Base-by-base conservation (phyloP, 2,113 vertebrate genomes). In the Peromyscus leucopus region DNA sequence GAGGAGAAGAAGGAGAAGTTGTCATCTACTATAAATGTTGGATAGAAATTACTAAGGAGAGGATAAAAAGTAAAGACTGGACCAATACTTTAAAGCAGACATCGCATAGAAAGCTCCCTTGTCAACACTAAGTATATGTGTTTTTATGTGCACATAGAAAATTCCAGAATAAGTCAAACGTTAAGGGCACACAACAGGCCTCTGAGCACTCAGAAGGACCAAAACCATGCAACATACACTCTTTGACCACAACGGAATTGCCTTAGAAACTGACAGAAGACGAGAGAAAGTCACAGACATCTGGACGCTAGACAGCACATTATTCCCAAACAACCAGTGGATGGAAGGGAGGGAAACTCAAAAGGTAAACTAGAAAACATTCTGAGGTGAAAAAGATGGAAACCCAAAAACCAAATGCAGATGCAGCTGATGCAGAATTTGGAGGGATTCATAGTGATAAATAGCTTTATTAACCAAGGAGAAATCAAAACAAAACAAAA, bases 291-390 rank as follows among this genome's bases (percentile, higher is more conserved):
- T 74, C 19, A 24, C 19, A 28, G 65, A n/a, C 33, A 42, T 2
- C 31, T 84, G 17, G 36, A 84, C 57, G 57, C 75, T 86, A 69
- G 92, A 59, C 22, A 85, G 33, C 12, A 67, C 2, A 3, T 65
- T 89, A 3, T 65, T 89, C 46, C 59, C 51, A 85, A 74, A 57
- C 89, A 78, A 72, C 71, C 21, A 16, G 16, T 59, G n/a, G 13
- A 51, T 79, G 63, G 78, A 85, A 93, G 69, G n/a, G 55, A 65
- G 55, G n/a, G 48, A 67, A 90, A 28, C 63, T 69, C n/a, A 79
- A 48, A 46, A 69, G 36, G n/a, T 19, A 57, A 88, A 80, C 89
- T 61, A 90, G 57, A 63, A 92, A 90, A 92, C 88, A 78, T 31
- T 80, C 61, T n/a, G 46, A 85, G 51, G 59, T 79, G 39, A 91